Evolutionary conservation across 2,113 vertebrate species (phyloP), one percentile per base, ranked within the genome.

Genomic region (Siphamia tubifer): DNA sequence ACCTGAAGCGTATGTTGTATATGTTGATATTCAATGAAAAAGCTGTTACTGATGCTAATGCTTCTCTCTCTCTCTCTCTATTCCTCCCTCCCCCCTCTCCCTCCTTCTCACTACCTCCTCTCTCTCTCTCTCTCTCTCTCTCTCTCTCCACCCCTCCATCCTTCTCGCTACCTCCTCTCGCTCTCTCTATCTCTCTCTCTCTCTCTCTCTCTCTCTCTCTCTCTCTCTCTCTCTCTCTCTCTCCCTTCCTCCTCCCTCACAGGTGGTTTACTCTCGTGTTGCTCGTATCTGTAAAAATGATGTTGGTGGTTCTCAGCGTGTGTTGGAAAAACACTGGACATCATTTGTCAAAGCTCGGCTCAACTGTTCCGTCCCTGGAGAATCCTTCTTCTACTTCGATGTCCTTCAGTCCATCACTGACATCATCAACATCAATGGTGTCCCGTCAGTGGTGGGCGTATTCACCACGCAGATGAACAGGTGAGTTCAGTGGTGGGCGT

Each of bases 401-500:
- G 96, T 99, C 10, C 94, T 99, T 40, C 98, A 99, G 91, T 96
- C 98, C 36, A 90, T 99, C 84, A 99, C 97, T 6, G 94, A 98
- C 86, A 97, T 99, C 69, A 94, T 98, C 80, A 70, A 94, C 83
- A 96, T 99, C 87, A 94, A 93, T 17, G 97, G 96, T 1, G 75
- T 95, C 61, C 95, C 96, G 16, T 95, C 91, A 0, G 94, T 99
- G 48, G 92, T 99, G 0, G 98, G 96, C 0, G 96, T 99, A 44
- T 99, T 99, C 76, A 99, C 96, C 78, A 99, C 98, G 0, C 97
- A 99, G 90, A 94, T 99, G 79, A 99, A 99, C 93, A 99, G 97
- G 97, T 99, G 84, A 91, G 93, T n/a, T n/a, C n/a, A n/a, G n/a
- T n/a, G n/a, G n/a, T n/a, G n/a, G n/a, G n/a, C n/a, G n/a, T n/a